Conservation (phyloP, 2,797 vertebrate species). For the Varecia variegata region DNA sequence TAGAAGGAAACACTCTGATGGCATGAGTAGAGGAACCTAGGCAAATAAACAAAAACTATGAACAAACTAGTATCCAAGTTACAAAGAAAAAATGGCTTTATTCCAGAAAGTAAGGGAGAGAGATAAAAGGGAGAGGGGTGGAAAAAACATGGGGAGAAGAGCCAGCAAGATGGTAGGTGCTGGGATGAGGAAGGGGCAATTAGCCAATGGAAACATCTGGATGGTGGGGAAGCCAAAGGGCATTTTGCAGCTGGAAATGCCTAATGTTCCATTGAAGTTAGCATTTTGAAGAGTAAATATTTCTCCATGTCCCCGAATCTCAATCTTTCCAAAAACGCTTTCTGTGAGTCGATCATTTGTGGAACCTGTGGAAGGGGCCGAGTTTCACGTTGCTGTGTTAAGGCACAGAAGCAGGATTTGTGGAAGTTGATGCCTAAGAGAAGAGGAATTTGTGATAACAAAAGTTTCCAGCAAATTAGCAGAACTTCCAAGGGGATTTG, state of each 20-base stretch:
- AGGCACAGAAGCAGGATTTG: neutral
- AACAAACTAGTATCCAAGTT: neutral
- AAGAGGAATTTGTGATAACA: neutral
- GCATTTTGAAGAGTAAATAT: neutral
- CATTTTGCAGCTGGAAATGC: conserved; percentile 1
- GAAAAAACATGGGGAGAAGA: neutral
- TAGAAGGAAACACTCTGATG: neutral
- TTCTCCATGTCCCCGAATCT: neutral
- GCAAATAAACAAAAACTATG: neutral
- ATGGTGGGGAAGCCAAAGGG: neutral
- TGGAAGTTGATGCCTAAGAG: neutral
- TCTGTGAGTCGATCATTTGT: neutral
- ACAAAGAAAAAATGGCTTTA: neutral
- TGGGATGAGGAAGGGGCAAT: neutral
- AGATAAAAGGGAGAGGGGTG: neutral
- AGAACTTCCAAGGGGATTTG: neutral
- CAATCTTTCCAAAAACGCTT: neutral
- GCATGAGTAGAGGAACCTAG: neutral
- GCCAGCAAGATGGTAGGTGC: neutral
- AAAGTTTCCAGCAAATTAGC: neutral
- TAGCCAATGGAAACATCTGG: neutral
- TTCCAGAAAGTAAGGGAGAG: neutral
- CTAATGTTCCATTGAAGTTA: neutral
- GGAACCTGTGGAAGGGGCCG: neutral
- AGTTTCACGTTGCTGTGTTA: neutral